Percentiles rank a stretch among this genome's conserved stretches.
phyloP scores from a whole-genome alignment of 2,888 invertebrate species.

The Ormia ochracea region DNA sequence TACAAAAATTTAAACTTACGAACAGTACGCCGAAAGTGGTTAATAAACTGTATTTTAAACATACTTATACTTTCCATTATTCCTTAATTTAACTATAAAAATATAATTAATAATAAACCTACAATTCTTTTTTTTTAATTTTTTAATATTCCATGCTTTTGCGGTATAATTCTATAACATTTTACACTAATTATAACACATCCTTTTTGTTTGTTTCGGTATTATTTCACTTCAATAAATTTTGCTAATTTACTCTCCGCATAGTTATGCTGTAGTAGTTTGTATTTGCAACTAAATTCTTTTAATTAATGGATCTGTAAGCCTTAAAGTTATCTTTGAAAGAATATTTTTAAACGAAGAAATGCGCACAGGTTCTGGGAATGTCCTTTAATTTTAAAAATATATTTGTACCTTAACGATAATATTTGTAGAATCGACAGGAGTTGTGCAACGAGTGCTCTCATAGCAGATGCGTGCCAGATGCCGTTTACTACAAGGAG shows the following conservation, averaged over 20 bases:
- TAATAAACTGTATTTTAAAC: not conserved
- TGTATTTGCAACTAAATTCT: not conserved
- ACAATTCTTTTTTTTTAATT: conserved; percentile 17
- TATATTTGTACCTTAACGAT: conserved; percentile 43
- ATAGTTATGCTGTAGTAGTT: not conserved
- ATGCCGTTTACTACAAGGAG: conserved; percentile 49
- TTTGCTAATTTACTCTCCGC: conserved; percentile 19
- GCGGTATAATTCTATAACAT: conserved; percentile 31
- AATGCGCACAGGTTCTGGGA: conserved; percentile 55
- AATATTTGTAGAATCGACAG: conserved; percentile 29
- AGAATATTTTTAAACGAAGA: conserved; percentile 40
- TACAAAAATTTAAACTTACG: conserved; percentile 17
- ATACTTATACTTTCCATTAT: not conserved
- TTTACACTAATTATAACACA: conserved; percentile 55
- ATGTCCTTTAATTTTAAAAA: conserved; percentile 38
- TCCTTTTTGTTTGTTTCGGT: conserved; percentile 17
- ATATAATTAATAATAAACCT: conserved; percentile 62
- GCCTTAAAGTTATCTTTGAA: conserved; percentile 64
- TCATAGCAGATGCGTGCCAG: conserved; percentile 36
- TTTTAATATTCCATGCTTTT: not conserved
- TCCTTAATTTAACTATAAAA: conserved; percentile 63
- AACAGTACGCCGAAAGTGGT: not conserved
- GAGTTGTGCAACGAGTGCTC: conserved; percentile 50
- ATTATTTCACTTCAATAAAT: not conserved
- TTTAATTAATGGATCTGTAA: conserved; percentile 31